Conservation (phyloP, 2,113 vertebrate species). For the Hippocampus barbouri region DNA sequence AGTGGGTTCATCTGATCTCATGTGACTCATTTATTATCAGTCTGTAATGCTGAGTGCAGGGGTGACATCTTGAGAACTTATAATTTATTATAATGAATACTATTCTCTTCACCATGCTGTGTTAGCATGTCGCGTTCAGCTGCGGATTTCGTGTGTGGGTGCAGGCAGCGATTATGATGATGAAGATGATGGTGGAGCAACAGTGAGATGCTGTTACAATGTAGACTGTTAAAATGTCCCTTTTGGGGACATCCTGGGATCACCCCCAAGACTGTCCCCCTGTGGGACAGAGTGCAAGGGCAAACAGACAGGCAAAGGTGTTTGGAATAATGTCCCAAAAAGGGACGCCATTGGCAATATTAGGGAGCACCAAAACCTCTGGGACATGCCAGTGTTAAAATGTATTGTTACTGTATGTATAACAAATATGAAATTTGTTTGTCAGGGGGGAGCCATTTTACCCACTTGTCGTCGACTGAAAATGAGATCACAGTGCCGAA, state of each 20-base stretch:
- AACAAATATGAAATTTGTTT: neutral
- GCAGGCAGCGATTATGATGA: slow-evolving; percentile 48
- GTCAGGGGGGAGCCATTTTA: too few relatives aligned
- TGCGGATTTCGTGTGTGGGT: slow-evolving; percentile 40
- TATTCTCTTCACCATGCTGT: slow-evolving; percentile 28
- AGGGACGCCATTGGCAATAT: too few relatives aligned
- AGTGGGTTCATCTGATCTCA: neutral
- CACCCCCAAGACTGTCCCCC: too few relatives aligned
- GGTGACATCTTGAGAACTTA: slow-evolving; percentile 16
- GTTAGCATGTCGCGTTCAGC: slow-evolving; percentile 40
- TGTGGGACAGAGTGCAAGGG: too few relatives aligned
- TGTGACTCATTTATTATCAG: neutral
- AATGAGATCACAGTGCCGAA: too few relatives aligned
- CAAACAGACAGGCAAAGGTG: too few relatives aligned
- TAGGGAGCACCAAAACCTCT: too few relatives aligned
- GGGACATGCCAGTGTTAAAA: neutral
- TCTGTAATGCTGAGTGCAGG: neutral
- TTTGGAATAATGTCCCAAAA: too few relatives aligned
- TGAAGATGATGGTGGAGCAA: slow-evolving; percentile 38
- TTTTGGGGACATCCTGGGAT: too few relatives aligned
- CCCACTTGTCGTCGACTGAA: too few relatives aligned
- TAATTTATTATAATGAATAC: slow-evolving; percentile 18
- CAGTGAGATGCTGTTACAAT: slow-evolving; percentile 13
- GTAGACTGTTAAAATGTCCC: slow-evolving; percentile 24
- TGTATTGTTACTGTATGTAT: neutral